Evolutionary conservation across 2,797 vertebrate species (phyloP).

Genomic region (Ara ararauna): DNA sequence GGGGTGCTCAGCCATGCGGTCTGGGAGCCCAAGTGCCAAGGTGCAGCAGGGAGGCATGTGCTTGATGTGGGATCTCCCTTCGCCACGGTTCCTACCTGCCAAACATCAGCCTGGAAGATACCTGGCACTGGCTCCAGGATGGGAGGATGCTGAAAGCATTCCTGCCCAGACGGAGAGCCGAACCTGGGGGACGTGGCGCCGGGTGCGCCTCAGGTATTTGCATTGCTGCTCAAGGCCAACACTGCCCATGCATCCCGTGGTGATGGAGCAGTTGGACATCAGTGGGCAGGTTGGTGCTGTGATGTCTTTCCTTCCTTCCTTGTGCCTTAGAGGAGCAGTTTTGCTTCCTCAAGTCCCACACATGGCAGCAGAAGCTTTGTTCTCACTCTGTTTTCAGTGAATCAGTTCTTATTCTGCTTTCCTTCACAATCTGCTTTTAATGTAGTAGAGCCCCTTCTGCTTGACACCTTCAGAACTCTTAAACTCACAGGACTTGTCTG

Average conservation of each 20-base stretch:
- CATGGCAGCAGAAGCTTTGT: neutral
- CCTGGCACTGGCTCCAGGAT: neutral
- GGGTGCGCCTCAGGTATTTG: neutral
- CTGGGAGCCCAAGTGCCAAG: neutral
- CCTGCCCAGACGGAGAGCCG: neutral
- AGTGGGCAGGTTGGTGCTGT: neutral
- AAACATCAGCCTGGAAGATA: neutral
- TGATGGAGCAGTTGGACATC: neutral
- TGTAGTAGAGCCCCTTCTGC: neutral
- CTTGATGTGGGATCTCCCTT: conserved; percentile 32
- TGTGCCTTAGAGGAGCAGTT: neutral
- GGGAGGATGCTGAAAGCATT: neutral
- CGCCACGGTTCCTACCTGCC: neutral
- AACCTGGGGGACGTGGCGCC: fast-evolving
- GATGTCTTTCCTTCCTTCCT: neutral
- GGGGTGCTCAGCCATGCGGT: neutral
- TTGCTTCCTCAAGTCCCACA: neutral
- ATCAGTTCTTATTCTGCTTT: neutral
- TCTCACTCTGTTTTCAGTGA: neutral
- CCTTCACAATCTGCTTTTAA: fast-evolving
- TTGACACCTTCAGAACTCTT: neutral
- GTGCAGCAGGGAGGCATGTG: neutral
- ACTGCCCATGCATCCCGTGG: fast-evolving
- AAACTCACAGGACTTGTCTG: neutral
- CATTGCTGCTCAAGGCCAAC: neutral